Evolutionary conservation across 2,888 invertebrate species (phyloP).

Genomic region (Papilio demoleus): DNA sequence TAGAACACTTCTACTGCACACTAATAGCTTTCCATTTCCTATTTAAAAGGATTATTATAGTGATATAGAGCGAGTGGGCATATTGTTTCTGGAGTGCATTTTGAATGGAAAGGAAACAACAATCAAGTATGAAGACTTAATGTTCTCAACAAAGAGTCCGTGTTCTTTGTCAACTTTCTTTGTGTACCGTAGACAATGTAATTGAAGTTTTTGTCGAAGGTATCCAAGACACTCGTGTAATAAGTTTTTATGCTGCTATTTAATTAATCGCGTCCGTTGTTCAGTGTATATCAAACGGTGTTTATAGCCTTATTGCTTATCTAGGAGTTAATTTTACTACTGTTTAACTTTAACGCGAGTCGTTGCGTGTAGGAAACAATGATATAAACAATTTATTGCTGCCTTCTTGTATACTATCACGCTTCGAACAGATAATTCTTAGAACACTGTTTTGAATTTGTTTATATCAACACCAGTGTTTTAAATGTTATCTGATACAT

Average conservation of each 20-base stretch:
- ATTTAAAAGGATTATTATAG: constrained; percentile 40
- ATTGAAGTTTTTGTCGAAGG: constrained; percentile 37
- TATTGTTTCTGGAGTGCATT: constrained; percentile 68
- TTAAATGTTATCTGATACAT: constrained; percentile 8
- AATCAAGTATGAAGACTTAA: constrained; percentile 71
- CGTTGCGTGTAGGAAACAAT: constrained; percentile 41
- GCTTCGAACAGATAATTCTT: constrained; percentile 23
- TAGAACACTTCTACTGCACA: constrained; percentile 42
- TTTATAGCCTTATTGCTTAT: constrained; percentile 41
- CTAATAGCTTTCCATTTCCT: constrained; percentile 53
- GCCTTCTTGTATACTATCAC: constrained; percentile 21
- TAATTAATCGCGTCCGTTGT: constrained; percentile 39
- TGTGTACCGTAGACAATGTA: constrained; percentile 34
- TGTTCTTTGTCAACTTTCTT: constrained; percentile 40
- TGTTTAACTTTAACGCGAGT: constrained; percentile 39
- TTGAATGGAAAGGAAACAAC: constrained; percentile 78
- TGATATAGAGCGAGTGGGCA: constrained; percentile 68
- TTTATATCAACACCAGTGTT: constrained; percentile 4
- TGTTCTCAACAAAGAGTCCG: constrained; percentile 45
- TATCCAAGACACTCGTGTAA: constrained; percentile 32
- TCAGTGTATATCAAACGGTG: constrained; percentile 38
- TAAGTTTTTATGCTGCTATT: constrained; percentile 40
- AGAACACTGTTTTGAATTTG: constrained; percentile 25
- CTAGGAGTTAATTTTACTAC: constrained; percentile 42
- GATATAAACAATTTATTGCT: constrained; percentile 37